A percentile compares a stretch with the other conserved stretches of the same genome.
These are phyloP conservation scores for Synanthedon tipuliformis DNA, from an alignment of 2,888 invertebrate species.

Conservation along the genomic window DNA sequence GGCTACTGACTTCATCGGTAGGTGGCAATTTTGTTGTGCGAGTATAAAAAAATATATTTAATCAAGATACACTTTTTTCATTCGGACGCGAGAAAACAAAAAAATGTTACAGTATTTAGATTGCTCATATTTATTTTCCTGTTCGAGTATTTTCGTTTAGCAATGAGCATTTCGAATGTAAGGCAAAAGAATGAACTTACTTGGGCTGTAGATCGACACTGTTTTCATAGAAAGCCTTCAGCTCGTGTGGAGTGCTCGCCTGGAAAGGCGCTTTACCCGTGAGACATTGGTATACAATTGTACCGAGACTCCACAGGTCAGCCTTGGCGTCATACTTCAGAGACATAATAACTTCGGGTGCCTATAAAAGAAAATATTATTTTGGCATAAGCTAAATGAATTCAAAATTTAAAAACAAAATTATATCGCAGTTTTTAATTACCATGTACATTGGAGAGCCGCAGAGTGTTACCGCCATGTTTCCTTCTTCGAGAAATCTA, in stretches of 20 bases:
- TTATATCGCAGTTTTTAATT: slow-evolving; percentile 18
- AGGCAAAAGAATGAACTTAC: slow-evolving; percentile 59
- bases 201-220: slow-evolving; percentile 90
- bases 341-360: slow-evolving; percentile 99
- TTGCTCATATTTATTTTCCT: no score
- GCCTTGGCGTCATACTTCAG: slow-evolving; percentile 98
- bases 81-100: no score
- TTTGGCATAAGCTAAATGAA: neutral
- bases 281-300: slow-evolving; percentile 98
- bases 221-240: slow-evolving; percentile 97
- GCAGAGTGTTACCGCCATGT: slow-evolving; percentile 99
- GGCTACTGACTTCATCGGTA: slow-evolving; percentile 18
- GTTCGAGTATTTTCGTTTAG: no score
- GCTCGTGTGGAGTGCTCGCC: slow-evolving; percentile 96
- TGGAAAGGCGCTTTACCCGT: slow-evolving; percentile 99
- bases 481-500: slow-evolving; percentile 96
- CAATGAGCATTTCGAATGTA: no score
- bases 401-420: neutral
- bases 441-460: slow-evolving; percentile 99
- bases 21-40: neutral
- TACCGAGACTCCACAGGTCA: slow-evolving; percentile 98
- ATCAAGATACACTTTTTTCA: no score
- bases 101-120: no score
- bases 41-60: neutral
- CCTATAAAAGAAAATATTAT: slow-evolving; percentile 61